These are phyloP conservation scores for Amiota mariae DNA, from an alignment of 2,888 invertebrate species.

Conservation along the genomic window DNA sequence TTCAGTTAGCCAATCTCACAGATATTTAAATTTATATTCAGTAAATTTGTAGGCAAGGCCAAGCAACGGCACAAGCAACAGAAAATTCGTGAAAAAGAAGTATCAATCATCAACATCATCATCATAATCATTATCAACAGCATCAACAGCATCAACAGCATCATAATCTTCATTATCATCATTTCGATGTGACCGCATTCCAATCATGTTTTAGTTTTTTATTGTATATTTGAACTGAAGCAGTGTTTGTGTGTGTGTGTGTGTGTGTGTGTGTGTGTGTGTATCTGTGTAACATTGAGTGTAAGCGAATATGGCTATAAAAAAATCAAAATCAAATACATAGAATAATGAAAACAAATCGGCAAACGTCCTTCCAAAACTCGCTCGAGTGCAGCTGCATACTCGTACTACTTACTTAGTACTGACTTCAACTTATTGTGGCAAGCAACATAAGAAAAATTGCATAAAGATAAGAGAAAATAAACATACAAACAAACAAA, in stretches of 20 bases:
- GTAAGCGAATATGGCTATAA: too few species aligned
- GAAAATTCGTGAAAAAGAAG: slow-evolving; percentile 13
- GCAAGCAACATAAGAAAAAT: neutral
- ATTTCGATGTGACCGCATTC: slow-evolving; percentile 25
- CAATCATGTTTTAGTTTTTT: slow-evolving; percentile 9
- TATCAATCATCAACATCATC: slow-evolving; percentile 15
- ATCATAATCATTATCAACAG: neutral
- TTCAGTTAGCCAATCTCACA: too few species aligned
- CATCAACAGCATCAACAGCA: neutral
- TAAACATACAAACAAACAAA: neutral
- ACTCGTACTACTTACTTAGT: neutral
- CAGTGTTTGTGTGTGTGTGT: neutral
- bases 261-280: neutral
- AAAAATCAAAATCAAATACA: too few species aligned
- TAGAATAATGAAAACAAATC: too few species aligned
- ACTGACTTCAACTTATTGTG: neutral
- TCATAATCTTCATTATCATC: neutral
- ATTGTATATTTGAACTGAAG: neutral
- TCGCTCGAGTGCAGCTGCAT: neutral
- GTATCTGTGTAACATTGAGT: neutral
- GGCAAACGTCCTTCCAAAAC: slow-evolving; percentile 11
- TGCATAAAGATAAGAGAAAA: neutral
- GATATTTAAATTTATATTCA: neutral
- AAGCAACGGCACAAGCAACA: slow-evolving; percentile 55
- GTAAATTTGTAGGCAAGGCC: slow-evolving; percentile 54